These are phyloP conservation scores for Bombylius discolor DNA, from an alignment of 2,888 invertebrate species.

Conservation along the genomic window DNA sequence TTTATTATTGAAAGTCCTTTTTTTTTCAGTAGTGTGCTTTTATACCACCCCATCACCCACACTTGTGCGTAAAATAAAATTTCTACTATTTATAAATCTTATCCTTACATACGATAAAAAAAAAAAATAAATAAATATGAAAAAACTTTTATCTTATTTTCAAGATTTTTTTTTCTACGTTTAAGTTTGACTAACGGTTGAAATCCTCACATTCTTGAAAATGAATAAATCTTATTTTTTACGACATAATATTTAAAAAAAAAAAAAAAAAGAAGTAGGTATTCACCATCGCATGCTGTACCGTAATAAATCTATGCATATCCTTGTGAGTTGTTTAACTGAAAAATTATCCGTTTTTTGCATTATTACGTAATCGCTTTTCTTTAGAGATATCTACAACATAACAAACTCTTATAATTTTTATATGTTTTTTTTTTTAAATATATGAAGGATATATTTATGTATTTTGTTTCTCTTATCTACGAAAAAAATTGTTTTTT, in stretches of 20 bases:
- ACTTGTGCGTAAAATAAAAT: too few species aligned
- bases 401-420: too few species aligned
- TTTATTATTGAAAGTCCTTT: too few species aligned
- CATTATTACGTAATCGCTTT: constrained; percentile 15
- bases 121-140: too few species aligned
- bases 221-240: constrained; percentile 12
- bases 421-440: too few species aligned
- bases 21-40: too few species aligned
- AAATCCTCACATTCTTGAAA: constrained; percentile 10
- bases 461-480: background rate
- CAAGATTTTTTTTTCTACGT: constrained; percentile 2
- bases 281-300: constrained; percentile 1
- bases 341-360: constrained; percentile 13
- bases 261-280: background rate
- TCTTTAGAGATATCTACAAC: background rate
- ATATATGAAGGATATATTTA: background rate
- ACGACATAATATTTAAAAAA: constrained; percentile 1
- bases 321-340: constrained; percentile 12
- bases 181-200: constrained; percentile 3
- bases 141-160: too few species aligned
- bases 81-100: too few species aligned
- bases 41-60: too few species aligned
- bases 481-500: too few species aligned
- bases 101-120: too few species aligned
- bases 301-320: constrained; percentile 4